phyloP scores from a whole-genome alignment of 1,140 invertebrate genomes.

The Drosophila tsacasi region DNA sequence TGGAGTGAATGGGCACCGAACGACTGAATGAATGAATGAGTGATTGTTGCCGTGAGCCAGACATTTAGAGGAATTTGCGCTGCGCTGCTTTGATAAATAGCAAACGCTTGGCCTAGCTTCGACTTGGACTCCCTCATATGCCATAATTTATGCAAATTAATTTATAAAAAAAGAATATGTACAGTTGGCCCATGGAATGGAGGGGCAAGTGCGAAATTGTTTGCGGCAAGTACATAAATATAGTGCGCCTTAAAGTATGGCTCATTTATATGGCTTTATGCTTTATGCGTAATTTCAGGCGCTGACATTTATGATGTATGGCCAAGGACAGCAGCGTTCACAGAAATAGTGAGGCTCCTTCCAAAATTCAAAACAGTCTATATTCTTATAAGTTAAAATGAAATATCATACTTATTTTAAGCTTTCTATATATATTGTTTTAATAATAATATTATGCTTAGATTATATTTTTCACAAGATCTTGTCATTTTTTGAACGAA shows the following conservation, averaged over 20 bases:
- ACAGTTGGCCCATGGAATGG: conserved; percentile 16
- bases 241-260: conserved; percentile 77
- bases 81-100: conserved; percentile 67
- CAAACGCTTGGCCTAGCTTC: conserved; percentile 65
- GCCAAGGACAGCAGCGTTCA: conserved; percentile 23
- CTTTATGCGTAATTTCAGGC: conserved; percentile 79
- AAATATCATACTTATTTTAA: no score
- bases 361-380: background rate
- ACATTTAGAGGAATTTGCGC: conserved; percentile 54
- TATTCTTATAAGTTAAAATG: no score
- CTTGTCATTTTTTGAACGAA: background rate
- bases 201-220: conserved; percentile 75
- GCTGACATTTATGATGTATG: conserved; percentile 83
- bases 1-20: conserved; percentile 46
- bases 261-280: conserved; percentile 84
- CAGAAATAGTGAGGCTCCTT: background rate
- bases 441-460: no score
- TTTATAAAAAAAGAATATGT: conserved; percentile 56
- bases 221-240: conserved; percentile 75
- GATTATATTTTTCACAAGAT: no score
- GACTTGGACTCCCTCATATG: conserved; percentile 63
- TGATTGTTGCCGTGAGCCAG: conserved; percentile 64
- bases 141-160: conserved; percentile 83
- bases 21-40: conserved; percentile 59
- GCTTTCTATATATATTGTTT: no score